phyloP scores from a whole-genome alignment of 2,797 vertebrate genomes.

The Scarus forsteni region DNA sequence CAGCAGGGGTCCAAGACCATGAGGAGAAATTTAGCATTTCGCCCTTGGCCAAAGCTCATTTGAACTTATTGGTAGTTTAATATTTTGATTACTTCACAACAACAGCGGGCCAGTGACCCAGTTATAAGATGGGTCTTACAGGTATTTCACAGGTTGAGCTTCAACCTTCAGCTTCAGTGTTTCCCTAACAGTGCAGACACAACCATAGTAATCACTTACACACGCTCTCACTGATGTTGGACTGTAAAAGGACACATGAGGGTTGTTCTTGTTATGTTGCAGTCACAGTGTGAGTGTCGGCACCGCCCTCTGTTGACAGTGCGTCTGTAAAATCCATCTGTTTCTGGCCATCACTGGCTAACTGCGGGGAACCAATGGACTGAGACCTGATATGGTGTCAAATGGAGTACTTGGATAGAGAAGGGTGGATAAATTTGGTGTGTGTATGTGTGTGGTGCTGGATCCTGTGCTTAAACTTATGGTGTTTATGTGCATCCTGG shows the following conservation, averaged over 20 bases:
- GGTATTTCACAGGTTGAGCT: constrained; percentile 48
- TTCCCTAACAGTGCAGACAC: constrained; percentile 18
- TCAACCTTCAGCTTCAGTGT: constrained; percentile 29
- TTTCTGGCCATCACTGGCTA: constrained; percentile 55
- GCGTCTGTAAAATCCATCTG: constrained; percentile 72
- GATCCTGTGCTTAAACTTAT: constrained; percentile 62
- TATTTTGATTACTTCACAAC: constrained; percentile 49
- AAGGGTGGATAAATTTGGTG: constrained; percentile 19
- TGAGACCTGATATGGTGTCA: constrained; percentile 76
- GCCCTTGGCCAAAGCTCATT: constrained; percentile 41
- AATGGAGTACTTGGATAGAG: constrained; percentile 69
- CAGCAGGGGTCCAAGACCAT: constrained; percentile 31
- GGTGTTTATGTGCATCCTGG: constrained; percentile 73
- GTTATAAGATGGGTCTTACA: constrained; percentile 40
- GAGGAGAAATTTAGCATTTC: constrained; percentile 40
- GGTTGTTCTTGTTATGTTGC: constrained; percentile 33
- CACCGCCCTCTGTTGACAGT: constrained; percentile 52
- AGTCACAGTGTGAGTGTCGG: constrained; percentile 48
- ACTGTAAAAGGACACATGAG: constrained; percentile 30
- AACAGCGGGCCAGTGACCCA: constrained; percentile 40
- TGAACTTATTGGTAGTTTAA: constrained; percentile 33
- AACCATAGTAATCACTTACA: constrained; percentile 22
- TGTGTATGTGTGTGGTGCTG: constrained; percentile 43
- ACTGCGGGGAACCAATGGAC: constrained; percentile 71
- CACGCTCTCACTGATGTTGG: constrained; percentile 37